These are phyloP conservation scores for Calameuta idolon DNA, from an alignment of 2,888 invertebrate species.

Conservation along the genomic window DNA sequence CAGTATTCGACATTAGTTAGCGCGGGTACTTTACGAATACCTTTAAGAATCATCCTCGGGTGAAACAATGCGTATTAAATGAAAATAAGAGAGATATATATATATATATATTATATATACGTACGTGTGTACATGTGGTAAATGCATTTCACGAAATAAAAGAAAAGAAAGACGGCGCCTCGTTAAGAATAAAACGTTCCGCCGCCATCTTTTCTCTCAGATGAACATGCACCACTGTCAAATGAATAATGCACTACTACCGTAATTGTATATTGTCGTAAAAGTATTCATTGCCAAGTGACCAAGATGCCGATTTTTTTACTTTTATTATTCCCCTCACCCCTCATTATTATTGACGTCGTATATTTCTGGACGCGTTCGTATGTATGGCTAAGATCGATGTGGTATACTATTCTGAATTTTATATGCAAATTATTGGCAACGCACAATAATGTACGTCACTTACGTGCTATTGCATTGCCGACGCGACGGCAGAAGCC, in stretches of 20 bases:
- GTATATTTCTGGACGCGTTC: constrained; percentile 35
- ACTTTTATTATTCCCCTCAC: neutral
- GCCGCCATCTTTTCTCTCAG: neutral
- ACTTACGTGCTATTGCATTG: constrained; percentile 14
- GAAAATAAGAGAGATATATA: neutral
- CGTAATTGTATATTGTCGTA: constrained; percentile 25
- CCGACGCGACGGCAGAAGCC: constrained; percentile 9
- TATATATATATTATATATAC: neutral
- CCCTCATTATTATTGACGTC: constrained; percentile 26
- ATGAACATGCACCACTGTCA: neutral
- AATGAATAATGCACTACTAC: neutral
- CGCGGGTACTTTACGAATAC: neutral
- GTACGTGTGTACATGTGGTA: neutral
- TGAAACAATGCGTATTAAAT: neutral
- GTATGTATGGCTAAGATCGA: constrained; percentile 35
- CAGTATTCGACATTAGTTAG: neutral
- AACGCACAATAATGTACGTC: neutral
- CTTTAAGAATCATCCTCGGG: neutral
- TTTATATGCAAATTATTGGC: constrained; percentile 37
- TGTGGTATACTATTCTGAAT: constrained; percentile 43
- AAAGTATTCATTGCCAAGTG: constrained; percentile 6
- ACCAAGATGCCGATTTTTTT: constrained; percentile 36
- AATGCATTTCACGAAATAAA: neutral
- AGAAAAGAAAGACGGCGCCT: neutral
- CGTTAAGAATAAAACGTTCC: neutral